Evolutionary conservation across 2,113 vertebrate genomes (phyloP).

Genomic region (Mesitornis unicolor): DNA sequence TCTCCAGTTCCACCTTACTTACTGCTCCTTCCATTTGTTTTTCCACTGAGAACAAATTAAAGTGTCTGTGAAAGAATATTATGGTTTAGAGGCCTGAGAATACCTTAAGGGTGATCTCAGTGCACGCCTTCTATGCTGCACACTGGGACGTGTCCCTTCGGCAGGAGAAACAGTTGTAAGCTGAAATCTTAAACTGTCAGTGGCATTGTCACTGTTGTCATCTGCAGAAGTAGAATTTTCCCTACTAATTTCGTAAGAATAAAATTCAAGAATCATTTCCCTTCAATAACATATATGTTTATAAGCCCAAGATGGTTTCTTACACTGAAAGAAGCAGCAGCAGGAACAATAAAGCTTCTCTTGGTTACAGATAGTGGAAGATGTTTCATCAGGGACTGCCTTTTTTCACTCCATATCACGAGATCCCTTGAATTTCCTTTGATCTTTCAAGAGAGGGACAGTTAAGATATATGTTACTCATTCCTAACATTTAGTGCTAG

Average conservation of each 20-base stretch:
- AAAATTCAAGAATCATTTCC: background rate
- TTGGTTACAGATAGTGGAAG: background rate
- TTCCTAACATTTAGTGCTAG: background rate
- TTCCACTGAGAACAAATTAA: background rate
- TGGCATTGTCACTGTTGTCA: background rate
- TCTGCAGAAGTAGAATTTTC: background rate
- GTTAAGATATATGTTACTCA: background rate
- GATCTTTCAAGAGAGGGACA: background rate
- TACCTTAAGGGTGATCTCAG: background rate
- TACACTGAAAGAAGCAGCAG: background rate
- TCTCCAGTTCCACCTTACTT: slow-evolving; percentile 9
- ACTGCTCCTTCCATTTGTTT: background rate
- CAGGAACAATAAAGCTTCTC: background rate
- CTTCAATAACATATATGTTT: background rate
- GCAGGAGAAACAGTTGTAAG: background rate
- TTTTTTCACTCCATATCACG: background rate
- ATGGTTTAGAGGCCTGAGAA: background rate
- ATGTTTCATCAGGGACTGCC: background rate
- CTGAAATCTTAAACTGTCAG: background rate
- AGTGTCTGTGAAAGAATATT: background rate
- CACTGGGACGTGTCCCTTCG: background rate
- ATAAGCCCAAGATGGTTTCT: background rate
- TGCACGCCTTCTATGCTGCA: background rate
- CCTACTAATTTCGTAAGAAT: background rate
- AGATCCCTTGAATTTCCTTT: background rate